These are phyloP conservation scores for Peromyscus maniculatus DNA, from an alignment of 2,113 vertebrate genomes.

Conservation along the genomic window DNA sequence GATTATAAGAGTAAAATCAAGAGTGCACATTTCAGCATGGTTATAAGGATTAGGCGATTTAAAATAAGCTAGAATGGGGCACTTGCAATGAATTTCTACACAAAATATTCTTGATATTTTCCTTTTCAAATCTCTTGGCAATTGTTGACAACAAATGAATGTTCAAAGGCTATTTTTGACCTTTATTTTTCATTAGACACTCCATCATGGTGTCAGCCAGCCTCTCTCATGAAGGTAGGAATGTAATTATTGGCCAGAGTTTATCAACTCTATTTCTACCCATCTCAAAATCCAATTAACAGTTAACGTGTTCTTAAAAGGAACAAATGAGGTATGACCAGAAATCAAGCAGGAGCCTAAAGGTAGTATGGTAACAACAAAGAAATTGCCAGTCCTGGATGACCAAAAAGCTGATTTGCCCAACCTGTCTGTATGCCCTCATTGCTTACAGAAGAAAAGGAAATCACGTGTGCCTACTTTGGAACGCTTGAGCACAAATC, in stretches of 20 bases:
- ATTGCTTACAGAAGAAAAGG: background rate
- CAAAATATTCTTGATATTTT: background rate
- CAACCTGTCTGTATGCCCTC: background rate
- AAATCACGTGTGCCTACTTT: background rate
- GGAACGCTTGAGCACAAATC: slow-evolving; percentile 12
- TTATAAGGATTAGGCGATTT: background rate
- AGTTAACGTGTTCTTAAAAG: slow-evolving; percentile 8
- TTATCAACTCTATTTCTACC: slow-evolving; percentile 77
- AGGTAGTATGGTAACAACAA: background rate
- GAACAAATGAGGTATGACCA: background rate
- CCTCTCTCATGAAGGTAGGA: slow-evolving; percentile 57
- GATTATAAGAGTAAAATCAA: background rate
- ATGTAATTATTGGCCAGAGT: slow-evolving; percentile 57
- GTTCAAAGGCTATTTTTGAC: background rate
- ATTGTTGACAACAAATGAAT: background rate
- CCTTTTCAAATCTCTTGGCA: background rate
- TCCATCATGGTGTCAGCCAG: background rate
- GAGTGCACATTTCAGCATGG: background rate
- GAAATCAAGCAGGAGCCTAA: background rate
- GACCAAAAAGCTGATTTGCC: background rate
- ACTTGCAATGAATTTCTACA: background rate
- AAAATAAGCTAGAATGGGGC: background rate
- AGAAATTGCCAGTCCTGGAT: background rate
- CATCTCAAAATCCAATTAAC: slow-evolving; percentile 68
- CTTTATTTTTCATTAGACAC: background rate